Conservation (phyloP, 2,113 vertebrate species). For the Meles meles region DNA sequence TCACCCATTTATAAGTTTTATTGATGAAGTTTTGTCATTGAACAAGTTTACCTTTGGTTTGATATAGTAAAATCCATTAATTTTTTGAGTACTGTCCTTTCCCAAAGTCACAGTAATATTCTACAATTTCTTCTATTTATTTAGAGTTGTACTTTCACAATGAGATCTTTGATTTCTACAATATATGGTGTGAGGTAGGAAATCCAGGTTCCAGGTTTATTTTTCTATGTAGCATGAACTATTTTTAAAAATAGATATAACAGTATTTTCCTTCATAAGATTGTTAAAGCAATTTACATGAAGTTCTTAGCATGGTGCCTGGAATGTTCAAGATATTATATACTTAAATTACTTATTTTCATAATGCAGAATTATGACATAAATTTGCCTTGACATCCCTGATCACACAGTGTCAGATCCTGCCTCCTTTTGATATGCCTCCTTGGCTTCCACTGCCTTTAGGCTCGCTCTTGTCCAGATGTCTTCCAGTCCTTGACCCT, state of each 20-base stretch:
- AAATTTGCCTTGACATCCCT: not conserved
- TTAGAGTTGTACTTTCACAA: slow-evolving; percentile 23
- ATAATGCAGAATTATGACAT: slow-evolving; percentile 10
- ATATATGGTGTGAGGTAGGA: not conserved
- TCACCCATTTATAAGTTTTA: slow-evolving; percentile 3
- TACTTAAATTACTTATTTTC: not conserved
- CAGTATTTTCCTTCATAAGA: slow-evolving; percentile 34
- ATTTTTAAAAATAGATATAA: slow-evolving; percentile 3
- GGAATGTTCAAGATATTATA: not conserved
- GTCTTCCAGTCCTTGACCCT: not conserved
- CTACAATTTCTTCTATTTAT: slow-evolving; percentile 20
- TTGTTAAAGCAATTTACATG: not conserved
- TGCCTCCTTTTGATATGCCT: not conserved
- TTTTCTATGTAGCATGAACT: not conserved
- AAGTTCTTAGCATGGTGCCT: slow-evolving; percentile 1
- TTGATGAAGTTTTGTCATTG: not conserved
- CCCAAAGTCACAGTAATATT: not conserved
- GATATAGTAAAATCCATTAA: not conserved
- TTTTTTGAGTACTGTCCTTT: not conserved
- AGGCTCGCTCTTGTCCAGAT: not conserved
- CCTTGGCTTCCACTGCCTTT: not conserved
- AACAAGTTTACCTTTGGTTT: not conserved
- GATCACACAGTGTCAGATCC: not conserved
- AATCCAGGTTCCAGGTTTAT: not conserved
- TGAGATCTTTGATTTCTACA: slow-evolving; percentile 12